These are phyloP conservation scores for Caenorhabditis japonica DNA, from an alignment of 2,888 invertebrate species.

Conservation along the genomic window DNA sequence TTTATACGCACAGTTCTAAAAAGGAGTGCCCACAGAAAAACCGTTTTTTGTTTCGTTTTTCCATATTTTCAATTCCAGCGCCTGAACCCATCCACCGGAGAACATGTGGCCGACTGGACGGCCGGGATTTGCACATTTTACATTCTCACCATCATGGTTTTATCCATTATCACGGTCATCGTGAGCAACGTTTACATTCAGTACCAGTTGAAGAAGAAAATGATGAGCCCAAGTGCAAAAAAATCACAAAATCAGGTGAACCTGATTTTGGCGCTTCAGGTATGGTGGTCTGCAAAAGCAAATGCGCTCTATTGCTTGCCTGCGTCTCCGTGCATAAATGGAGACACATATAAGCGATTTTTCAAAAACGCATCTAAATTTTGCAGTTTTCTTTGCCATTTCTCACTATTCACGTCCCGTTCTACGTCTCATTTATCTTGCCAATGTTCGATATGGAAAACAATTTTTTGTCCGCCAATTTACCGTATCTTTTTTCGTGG, in stretches of 20 bases:
- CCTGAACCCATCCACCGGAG: background rate
- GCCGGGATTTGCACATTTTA: slow-evolving; percentile 24
- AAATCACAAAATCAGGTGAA: slow-evolving; percentile 38
- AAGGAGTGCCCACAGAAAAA: too few species aligned
- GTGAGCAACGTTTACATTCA: slow-evolving; percentile 19
- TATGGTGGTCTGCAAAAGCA: too few species aligned
- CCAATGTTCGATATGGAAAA: slow-evolving; percentile 44
- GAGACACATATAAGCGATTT: too few species aligned
- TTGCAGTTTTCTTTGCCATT: slow-evolving; percentile 44
- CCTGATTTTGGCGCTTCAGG: slow-evolving; percentile 26
- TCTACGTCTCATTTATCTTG: slow-evolving; percentile 34
- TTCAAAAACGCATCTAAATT: background rate
- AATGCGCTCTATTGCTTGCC: too few species aligned
- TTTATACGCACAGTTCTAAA: too few species aligned
- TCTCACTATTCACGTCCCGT: slow-evolving; percentile 44
- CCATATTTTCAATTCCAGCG: background rate
- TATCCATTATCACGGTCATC: slow-evolving; percentile 32
- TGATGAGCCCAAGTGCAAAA: slow-evolving; percentile 32
- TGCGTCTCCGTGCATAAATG: too few species aligned
- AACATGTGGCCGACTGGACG: background rate
- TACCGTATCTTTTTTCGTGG: slow-evolving; percentile 52
- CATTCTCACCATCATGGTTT: slow-evolving; percentile 26
- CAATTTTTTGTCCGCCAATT: slow-evolving; percentile 11
- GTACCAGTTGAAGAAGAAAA: slow-evolving; percentile 24
- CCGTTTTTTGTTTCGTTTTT: too few species aligned